Conservation (phyloP, 2,888 invertebrate species). For the Dione vanillae region DNA sequence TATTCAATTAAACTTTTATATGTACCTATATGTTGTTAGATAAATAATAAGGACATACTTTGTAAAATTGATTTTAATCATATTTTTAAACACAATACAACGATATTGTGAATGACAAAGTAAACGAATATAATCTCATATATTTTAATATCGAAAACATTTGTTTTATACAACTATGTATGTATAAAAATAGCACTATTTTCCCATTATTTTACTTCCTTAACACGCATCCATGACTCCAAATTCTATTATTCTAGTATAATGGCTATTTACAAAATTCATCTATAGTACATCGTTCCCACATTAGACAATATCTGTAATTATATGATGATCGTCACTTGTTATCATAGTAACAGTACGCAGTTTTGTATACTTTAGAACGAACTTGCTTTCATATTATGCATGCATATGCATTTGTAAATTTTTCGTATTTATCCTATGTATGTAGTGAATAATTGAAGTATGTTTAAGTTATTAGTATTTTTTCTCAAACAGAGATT, state of each 20-base stretch:
- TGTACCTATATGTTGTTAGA: too few species aligned
- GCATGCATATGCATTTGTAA: not conserved
- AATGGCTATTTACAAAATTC: slow-evolving; percentile 16
- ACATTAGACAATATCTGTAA: slow-evolving; percentile 22
- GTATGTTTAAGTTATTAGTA: too few species aligned
- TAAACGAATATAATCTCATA: not conserved
- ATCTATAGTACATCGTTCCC: slow-evolving; percentile 20
- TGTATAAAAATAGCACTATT: not conserved
- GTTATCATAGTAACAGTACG: slow-evolving; percentile 11
- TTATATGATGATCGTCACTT: slow-evolving; percentile 12
- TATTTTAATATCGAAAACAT: not conserved
- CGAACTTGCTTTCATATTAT: not conserved
- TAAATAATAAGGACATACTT: not conserved
- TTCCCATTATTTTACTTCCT: slow-evolving; percentile 5
- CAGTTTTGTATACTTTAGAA: not conserved
- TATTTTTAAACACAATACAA: slow-evolving; percentile 2
- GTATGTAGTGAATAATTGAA: too few species aligned
- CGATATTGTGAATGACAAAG: not conserved
- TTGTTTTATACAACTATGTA: not conserved
- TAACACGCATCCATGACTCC: slow-evolving; percentile 15
- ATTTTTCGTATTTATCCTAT: too few species aligned
- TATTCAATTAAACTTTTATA: not conserved
- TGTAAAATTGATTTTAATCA: not conserved
- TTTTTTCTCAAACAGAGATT: too few species aligned
- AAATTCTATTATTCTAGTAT: slow-evolving; percentile 4